Evolutionary conservation across 1,140 invertebrate genomes (phyloP), one percentile per base, ranked within the genome.

Genomic region (Ostrea edulis): DNA sequence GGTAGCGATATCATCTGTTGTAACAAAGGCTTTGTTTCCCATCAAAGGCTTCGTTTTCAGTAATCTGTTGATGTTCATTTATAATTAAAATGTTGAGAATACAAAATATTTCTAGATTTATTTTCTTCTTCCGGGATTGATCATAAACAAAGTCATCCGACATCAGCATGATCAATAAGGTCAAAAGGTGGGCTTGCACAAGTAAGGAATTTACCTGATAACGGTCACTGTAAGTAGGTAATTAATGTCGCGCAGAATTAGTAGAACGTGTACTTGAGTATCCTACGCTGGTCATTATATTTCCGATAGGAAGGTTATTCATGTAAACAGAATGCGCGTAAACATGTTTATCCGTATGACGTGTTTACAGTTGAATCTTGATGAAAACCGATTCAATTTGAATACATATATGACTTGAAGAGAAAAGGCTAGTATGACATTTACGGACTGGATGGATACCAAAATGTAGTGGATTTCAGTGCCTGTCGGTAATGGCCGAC

Each of bases 61-160:
- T 77, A 62, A 77, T 77, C 25, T 77, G 68, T 77, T 77, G 25
- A 62, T 62, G 55, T 11, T 77, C 68, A 77, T 25, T 20, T 20
- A 71, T 29, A 77, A 77, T 29, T 29, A 77, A 77, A 77, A 77
- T 77, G 68, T 77, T 77, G 29, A 77, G 25, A 77, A 77, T 77
- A 35, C 22, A 29, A 22, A 11, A 71, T 20, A 62, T 20, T 62
- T n/a, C 17, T 62, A 20, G n/a, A 62, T 62, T 44, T 44, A 2
- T 62, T 20, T 62, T 14, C 17, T 62, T 62, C 17, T 62, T 20
- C 58, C 14, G 7, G 58, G 58, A 62, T n/a, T n/a, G 5, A 62
- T 20, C 17, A 44, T 44, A 44, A 44, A 44, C 35, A 44, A 44
- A 44, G 35, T 2, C 35, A 44, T 44, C 35, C 35, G 35, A 44